Base-by-base conservation (phyloP, 1,140 invertebrate species). In the Zaprionus taronus region DNA sequence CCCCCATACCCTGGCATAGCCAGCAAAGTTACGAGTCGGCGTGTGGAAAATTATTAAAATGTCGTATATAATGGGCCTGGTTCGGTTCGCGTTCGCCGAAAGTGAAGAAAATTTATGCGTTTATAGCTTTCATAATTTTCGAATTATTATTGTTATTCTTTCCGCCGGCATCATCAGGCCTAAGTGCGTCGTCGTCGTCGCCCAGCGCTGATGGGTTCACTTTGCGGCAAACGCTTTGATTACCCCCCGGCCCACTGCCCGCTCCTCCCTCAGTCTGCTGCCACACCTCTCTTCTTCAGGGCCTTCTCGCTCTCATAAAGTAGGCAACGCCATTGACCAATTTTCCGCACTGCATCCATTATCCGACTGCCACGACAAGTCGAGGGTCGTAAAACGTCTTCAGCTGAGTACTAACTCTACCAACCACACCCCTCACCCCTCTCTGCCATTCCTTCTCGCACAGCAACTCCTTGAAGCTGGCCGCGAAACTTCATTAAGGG, bases 21-120 rank as follows among this genome's bases (percentile, higher is more conserved):
- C 47, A 15, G 28, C 26, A 44, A 67, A 73, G 61, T 80, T 81
- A 73, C 64, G 71, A 69, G 69, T 73, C 78, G 72, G 85, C 85
- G 85, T 89, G 85, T 89, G 85, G 79, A 90, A 90, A 90, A 90
- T 90, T 90, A 90, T 90, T 90, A 90, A 90, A 90, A 90, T 90
- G 85, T 85, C 86, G 85, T 90, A 90, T 89, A 90, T 90, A 85
- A 90, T 89, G 85, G 79, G 72, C 41, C 38, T 41, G 38, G 36
- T 57, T 84, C 71, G 64, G 47, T 76, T 77, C 61, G 5, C 12
- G 20, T 28, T 57, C 15, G 5, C 24, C 36, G 58, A 61, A 67
- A 73, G 58, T 62, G 68, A 74, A 89, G 47, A 51, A 81, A 89
- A 89, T 89, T 90, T 89, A 90, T 89, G 84, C 79, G 79, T 84